These are phyloP conservation scores for Amphipyra berbera DNA, from an alignment of 2,888 invertebrate species.

Conservation along the genomic window DNA sequence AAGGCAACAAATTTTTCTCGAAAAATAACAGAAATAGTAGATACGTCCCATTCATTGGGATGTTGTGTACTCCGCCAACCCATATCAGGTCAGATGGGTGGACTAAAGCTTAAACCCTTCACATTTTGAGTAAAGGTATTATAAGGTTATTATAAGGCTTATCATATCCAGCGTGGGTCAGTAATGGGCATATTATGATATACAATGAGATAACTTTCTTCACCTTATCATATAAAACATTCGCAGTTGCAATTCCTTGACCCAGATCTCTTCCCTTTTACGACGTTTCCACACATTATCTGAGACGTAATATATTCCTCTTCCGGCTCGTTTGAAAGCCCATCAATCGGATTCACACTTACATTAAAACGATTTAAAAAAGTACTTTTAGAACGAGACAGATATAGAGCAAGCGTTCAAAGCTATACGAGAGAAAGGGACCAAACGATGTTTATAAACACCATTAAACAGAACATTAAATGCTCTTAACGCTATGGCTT, in stretches of 20 bases:
- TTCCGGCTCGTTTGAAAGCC: conserved; percentile 28
- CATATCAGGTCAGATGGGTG: too few species aligned
- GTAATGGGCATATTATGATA: too few species aligned
- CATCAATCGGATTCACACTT: conserved; percentile 55
- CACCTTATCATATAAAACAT: too few species aligned
- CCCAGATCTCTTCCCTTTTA: conserved; percentile 37
- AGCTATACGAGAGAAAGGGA: conserved; percentile 41
- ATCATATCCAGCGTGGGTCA: too few species aligned
- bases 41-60: too few species aligned
- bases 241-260: conserved; percentile 24
- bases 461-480: conserved; percentile 57
- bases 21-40: too few species aligned
- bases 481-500: conserved; percentile 54
- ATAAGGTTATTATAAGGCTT: too few species aligned
- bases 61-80: too few species aligned
- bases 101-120: too few species aligned
- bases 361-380: conserved; percentile 52
- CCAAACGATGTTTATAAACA: conserved; percentile 52
- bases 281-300: conserved; percentile 31
- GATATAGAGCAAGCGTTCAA: conserved; percentile 8
- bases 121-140: too few species aligned
- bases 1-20: too few species aligned
- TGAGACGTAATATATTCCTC: conserved; percentile 32
- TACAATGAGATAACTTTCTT: too few species aligned
- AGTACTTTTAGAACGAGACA: conserved; percentile 28